Evolutionary conservation across 1,140 invertebrate species (phyloP).

Genomic region (Grapholita molesta): DNA sequence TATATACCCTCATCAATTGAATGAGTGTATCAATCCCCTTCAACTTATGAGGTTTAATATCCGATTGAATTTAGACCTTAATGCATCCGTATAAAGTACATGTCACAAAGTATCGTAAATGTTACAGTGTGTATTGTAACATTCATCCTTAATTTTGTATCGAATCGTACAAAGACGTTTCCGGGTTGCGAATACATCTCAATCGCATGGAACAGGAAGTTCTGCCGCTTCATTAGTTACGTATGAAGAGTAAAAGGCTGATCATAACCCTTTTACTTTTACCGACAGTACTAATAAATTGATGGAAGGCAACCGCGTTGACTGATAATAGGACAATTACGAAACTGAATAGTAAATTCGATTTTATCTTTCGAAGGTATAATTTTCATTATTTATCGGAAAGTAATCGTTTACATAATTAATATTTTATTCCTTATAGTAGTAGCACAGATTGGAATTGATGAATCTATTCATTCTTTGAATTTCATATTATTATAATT

Average conservation of each 20-base stretch:
- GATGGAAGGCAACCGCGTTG: too few species aligned
- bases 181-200: constrained; percentile 62
- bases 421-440: too few species aligned
- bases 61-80: neutral
- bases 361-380: too few species aligned
- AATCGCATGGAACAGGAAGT: constrained; percentile 59
- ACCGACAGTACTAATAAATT: constrained; percentile 52
- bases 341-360: too few species aligned
- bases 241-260: constrained; percentile 28
- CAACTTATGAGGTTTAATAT: neutral
- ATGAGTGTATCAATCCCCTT: neutral
- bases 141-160: constrained; percentile 54
- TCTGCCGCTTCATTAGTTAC: constrained; percentile 55
- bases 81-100: neutral
- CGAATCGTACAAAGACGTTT: constrained; percentile 52
- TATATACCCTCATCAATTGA: neutral
- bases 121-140: constrained; percentile 14
- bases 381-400: too few species aligned
- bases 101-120: neutral
- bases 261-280: constrained; percentile 43
- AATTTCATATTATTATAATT: too few species aligned
- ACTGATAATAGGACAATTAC: too few species aligned
- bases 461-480: too few species aligned
- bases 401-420: too few species aligned
- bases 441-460: too few species aligned